phyloP scores from a whole-genome alignment of 2,888 invertebrate genomes.

The Busseola fusca region DNA sequence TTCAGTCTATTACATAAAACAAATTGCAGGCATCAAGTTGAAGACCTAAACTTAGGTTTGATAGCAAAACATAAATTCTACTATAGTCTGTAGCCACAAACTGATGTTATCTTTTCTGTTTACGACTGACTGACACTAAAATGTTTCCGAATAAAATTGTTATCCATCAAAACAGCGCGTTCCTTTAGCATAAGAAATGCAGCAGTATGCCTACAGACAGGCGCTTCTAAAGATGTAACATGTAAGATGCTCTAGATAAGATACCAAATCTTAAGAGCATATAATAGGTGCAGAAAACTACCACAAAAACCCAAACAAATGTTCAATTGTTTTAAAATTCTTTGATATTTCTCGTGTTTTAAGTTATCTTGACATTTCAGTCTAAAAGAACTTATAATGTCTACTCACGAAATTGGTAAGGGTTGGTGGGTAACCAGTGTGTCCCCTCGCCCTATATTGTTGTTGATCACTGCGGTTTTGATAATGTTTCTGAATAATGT shows the following conservation, averaged over 20 bases:
- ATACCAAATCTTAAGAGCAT: background rate
- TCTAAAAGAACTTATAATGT: background rate
- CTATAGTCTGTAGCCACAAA: slow-evolving; percentile 45
- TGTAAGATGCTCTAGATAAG: slow-evolving; percentile 45
- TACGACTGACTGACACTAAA: slow-evolving; percentile 80
- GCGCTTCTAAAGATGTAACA: slow-evolving; percentile 29
- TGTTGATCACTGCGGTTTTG: background rate
- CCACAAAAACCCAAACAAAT: background rate
- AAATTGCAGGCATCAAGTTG: slow-evolving; percentile 21
- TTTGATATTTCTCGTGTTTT: too few relatives aligned
- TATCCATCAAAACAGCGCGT: slow-evolving; percentile 80
- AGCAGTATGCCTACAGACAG: slow-evolving; percentile 67
- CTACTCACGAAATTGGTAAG: background rate
- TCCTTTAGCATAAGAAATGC: slow-evolving; percentile 74
- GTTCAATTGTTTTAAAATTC: background rate
- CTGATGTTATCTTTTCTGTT: slow-evolving; percentile 63
- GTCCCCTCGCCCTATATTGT: background rate
- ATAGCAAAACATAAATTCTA: slow-evolving; percentile 50
- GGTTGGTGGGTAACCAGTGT: background rate
- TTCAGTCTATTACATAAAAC: slow-evolving; percentile 13
- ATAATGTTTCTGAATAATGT: background rate
- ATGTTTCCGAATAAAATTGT: slow-evolving; percentile 81
- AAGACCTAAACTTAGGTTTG: slow-evolving; percentile 39
- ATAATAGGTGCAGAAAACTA: background rate
- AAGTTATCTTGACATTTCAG: background rate